These are phyloP conservation scores for pig (Sus scrofa) DNA, from an alignment of 2,113 vertebrate genomes.

Conservation along the genomic window DNA sequence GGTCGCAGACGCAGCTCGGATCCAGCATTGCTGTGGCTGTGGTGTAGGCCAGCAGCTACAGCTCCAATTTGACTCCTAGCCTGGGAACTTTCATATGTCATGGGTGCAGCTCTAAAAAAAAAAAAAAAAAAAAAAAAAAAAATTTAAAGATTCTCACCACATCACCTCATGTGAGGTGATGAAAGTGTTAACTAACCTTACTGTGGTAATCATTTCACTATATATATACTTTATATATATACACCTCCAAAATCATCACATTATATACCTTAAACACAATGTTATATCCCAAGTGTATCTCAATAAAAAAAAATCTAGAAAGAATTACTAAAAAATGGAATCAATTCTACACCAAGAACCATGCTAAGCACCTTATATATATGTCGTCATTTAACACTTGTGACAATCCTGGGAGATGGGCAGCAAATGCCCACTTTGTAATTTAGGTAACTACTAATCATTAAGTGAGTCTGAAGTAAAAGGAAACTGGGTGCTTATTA, in stretches of 20 bases:
- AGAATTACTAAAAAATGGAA: constrained; percentile 36
- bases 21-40: too few species aligned
- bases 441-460: not conserved
- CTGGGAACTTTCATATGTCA: too few species aligned
- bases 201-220: not conserved
- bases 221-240: not conserved
- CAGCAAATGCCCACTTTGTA: not conserved
- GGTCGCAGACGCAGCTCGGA: too few species aligned
- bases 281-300: not conserved
- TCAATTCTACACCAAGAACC: not conserved
- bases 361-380: not conserved
- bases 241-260: not conserved
- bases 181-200: not conserved
- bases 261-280: not conserved
- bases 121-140: not conserved
- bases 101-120: too few species aligned
- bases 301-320: constrained; percentile 28
- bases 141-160: not conserved
- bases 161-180: not conserved
- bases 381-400: not conserved
- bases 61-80: too few species aligned
- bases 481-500: not conserved
- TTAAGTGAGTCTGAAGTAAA: not conserved
- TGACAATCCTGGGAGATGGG: not conserved
- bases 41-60: too few species aligned